Evolutionary conservation across 1,140 invertebrate species (phyloP).

Genomic region (Lepidurus apus): DNA sequence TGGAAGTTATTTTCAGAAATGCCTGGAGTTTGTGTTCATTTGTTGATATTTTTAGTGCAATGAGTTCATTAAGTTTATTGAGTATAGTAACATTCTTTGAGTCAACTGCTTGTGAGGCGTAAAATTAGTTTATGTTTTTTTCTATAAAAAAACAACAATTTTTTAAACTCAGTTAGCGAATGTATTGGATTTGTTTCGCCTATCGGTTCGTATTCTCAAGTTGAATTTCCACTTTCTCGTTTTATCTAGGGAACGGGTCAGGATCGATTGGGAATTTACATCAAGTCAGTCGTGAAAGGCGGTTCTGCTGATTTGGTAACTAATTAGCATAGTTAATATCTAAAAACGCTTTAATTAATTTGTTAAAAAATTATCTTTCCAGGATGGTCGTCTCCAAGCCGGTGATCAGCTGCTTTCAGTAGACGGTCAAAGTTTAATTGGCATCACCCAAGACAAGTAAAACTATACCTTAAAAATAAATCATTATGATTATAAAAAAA

Average conservation of each 20-base stretch:
- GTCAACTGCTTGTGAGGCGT: too few relatives aligned
- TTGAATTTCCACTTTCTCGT: constrained; percentile 34
- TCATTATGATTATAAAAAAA: not conserved
- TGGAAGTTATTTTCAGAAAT: not conserved
- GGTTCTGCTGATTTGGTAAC: constrained; percentile 77
- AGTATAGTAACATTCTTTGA: too few relatives aligned
- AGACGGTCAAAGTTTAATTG: constrained; percentile 91
- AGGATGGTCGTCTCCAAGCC: constrained; percentile 83
- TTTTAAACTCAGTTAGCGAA: too few relatives aligned
- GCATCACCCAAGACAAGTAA: constrained; percentile 90
- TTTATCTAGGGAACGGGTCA: constrained; percentile 74
- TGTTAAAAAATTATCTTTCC: constrained; percentile 41
- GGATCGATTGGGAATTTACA: constrained; percentile 89
- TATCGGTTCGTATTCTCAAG: constrained; percentile 38
- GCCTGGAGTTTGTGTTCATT: constrained; percentile 1
- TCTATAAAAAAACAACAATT: too few relatives aligned
- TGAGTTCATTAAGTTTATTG: not conserved
- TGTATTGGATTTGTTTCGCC: not conserved
- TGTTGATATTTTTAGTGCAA: not conserved
- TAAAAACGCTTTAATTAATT: constrained; percentile 32
- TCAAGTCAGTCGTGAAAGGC: constrained; percentile 93
- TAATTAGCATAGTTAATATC: constrained; percentile 49
- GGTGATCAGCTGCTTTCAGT: constrained; percentile 97
- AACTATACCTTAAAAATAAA: constrained; percentile 5
- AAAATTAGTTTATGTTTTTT: too few relatives aligned